Evolutionary conservation across 1,140 invertebrate genomes (phyloP).

Genomic region (Pachyrhynchus sulphureomaculatus): DNA sequence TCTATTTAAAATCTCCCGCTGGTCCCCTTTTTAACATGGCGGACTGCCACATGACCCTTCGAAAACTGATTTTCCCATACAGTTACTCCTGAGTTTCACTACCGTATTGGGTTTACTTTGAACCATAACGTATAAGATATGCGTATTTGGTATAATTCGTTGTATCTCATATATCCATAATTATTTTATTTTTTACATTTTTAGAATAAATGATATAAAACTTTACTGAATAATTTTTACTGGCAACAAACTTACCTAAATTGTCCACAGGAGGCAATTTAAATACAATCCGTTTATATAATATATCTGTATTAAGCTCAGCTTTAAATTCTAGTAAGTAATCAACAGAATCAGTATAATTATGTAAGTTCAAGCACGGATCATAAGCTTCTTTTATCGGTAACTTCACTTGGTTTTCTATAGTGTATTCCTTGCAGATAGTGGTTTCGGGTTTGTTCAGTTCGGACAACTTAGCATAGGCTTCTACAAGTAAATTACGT

Average conservation of each 20-base stretch:
- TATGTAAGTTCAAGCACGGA: constrained; percentile 9
- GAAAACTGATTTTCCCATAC: no score
- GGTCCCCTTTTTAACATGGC: no score
- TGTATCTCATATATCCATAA: no score
- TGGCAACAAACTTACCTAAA: constrained; percentile 11
- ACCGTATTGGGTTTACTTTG: no score
- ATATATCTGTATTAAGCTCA: constrained; percentile 17
- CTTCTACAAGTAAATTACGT: constrained; percentile 1
- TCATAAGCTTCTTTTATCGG: constrained; percentile 10
- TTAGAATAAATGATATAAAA: no score
- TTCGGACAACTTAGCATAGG: constrained; percentile 9
- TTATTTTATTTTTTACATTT: no score
- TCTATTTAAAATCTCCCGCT: no score
- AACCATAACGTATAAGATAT: no score
- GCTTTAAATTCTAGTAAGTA: constrained; percentile 12
- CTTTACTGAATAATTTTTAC: no score
- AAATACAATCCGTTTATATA: constrained; percentile 14
- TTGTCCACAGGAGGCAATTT: background rate
- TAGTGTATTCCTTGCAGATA: constrained; percentile 16
- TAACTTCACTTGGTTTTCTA: background rate
- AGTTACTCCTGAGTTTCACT: no score
- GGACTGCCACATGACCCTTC: no score
- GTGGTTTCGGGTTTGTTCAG: background rate
- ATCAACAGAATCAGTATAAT: constrained; percentile 3
- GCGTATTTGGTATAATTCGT: no score